These are phyloP conservation scores for Eulemur macaco DNA, from an alignment of 2,113 vertebrate species.

Conservation along the genomic window DNA sequence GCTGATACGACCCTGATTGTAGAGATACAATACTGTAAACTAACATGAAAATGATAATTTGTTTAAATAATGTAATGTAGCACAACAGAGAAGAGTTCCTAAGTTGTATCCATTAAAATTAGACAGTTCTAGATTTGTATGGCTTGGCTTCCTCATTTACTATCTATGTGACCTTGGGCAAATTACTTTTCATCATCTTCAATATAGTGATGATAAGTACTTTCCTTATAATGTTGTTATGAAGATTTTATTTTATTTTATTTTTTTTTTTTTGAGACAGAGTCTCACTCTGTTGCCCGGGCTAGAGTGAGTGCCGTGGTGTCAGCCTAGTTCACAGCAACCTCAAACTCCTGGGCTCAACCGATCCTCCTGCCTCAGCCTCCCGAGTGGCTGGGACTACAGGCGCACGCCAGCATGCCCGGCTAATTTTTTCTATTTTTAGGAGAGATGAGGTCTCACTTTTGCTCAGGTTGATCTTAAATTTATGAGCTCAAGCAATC, in stretches of 20 bases:
- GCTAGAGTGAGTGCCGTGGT: too few species aligned
- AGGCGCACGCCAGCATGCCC: too few species aligned
- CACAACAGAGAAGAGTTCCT: not conserved
- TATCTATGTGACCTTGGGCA: not conserved
- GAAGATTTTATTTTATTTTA: not conserved
- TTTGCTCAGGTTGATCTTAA: too few species aligned
- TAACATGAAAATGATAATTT: not conserved
- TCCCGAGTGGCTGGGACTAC: too few species aligned
- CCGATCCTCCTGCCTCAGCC: too few species aligned
- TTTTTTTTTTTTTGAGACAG: too few species aligned
- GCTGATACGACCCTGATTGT: not conserved
- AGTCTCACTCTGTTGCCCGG: too few species aligned
- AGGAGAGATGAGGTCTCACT: too few species aligned
- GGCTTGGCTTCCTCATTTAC: not conserved
- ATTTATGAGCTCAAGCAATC: too few species aligned
- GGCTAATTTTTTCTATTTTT: too few species aligned
- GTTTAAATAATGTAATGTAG: not conserved
- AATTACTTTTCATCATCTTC: not conserved
- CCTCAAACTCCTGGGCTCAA: too few species aligned
- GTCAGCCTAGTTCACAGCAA: too few species aligned
- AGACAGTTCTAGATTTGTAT: not conserved
- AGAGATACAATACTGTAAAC: not conserved
- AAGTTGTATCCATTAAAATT: not conserved
- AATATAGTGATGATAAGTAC: not conserved
- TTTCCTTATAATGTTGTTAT: not conserved